Evolutionary conservation across 2,888 invertebrate species (phyloP).

Genomic region (Pantelozetes paolii): DNA sequence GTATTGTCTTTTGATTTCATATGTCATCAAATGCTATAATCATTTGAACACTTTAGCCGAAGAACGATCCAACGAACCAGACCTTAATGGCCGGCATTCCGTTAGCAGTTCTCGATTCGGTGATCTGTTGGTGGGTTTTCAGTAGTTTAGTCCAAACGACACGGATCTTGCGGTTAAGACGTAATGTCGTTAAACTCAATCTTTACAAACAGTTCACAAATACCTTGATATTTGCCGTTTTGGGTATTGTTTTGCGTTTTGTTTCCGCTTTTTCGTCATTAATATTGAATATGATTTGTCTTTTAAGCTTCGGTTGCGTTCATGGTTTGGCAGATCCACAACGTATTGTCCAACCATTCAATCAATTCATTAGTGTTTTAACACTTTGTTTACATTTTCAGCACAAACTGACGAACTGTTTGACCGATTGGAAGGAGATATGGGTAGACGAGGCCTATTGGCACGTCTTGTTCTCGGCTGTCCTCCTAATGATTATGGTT

Average conservation of each 20-base stretch:
- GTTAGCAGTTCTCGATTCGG: conserved; percentile 64
- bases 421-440: conserved; percentile 77
- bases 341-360: conserved; percentile 58
- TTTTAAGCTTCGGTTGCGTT: conserved; percentile 73
- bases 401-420: conserved; percentile 43
- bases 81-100: conserved; percentile 76
- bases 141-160: conserved; percentile 75
- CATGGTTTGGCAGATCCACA: conserved; percentile 86
- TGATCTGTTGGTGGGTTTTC: conserved; percentile 81
- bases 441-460: conserved; percentile 95
- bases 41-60: conserved; percentile 55
- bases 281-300: background rate
- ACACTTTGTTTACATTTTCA: conserved; percentile 16
- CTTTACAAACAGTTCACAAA: conserved; percentile 91
- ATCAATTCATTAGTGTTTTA: background rate
- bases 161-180: conserved; percentile 74
- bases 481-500: conserved; percentile 85
- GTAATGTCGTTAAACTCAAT: conserved; percentile 83
- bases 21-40: background rate
- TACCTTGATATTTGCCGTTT: conserved; percentile 81
- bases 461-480: conserved; percentile 84
- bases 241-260: conserved; percentile 53
- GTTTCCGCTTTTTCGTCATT: too few relatives aligned
- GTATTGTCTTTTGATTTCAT: conserved; percentile 48
- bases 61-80: conserved; percentile 62